Percentiles rank a stretch among this genome's conserved stretches.
Evolutionary conservation across 64 coral and sea anemone genomes (phyloP).

Genomic region (Dendronephthya gigantea): DNA sequence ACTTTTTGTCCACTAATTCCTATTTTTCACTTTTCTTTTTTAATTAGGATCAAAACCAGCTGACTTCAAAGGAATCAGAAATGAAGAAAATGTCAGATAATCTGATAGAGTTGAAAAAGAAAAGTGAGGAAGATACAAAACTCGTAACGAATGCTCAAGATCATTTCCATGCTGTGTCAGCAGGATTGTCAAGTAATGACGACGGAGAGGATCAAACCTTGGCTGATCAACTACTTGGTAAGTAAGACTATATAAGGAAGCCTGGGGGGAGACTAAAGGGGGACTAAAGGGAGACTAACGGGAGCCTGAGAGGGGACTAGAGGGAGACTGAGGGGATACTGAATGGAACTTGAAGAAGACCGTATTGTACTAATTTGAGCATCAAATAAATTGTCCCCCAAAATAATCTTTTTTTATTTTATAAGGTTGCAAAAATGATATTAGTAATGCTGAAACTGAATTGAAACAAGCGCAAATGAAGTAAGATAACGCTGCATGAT

Average conservation of each 20-base stretch:
- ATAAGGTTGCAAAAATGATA: slow-evolving; percentile 69
- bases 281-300: too few species aligned
- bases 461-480: slow-evolving; percentile 87
- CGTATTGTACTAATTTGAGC: too few species aligned
- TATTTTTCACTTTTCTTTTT: not conserved
- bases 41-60: slow-evolving; percentile 53
- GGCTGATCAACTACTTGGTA: slow-evolving; percentile 86
- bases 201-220: slow-evolving; percentile 77
- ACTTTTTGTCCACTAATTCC: not conserved
- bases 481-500: slow-evolving; percentile 61
- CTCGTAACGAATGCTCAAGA: slow-evolving; percentile 60
- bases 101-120: slow-evolving; percentile 68
- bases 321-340: too few species aligned
- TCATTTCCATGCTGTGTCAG: slow-evolving; percentile 91
- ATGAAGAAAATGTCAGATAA: slow-evolving; percentile 48
- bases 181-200: slow-evolving; percentile 77
- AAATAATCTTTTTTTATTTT: not conserved
- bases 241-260: not conserved
- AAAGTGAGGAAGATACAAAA: slow-evolving; percentile 68
- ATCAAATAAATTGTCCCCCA: too few species aligned
- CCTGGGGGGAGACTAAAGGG: not conserved
- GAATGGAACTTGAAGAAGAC: too few species aligned
- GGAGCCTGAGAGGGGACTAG: not conserved
- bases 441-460: slow-evolving; percentile 88
- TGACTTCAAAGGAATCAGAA: slow-evolving; percentile 68